Base-by-base conservation (phyloP, 2,797 vertebrate species). In the Peromyscus eremicus region DNA sequence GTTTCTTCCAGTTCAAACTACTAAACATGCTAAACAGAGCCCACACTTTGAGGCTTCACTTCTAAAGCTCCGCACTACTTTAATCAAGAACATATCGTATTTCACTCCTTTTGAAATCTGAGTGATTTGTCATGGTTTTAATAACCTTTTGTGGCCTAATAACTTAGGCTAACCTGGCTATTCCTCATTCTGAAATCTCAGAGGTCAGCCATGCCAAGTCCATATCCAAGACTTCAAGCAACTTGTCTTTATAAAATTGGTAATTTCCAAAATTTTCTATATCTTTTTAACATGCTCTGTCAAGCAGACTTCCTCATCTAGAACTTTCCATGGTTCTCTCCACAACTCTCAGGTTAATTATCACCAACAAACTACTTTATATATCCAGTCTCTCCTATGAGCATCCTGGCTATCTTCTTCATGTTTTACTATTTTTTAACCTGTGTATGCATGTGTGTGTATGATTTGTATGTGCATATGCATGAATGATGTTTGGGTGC, bases 41-140 rank as follows among this genome's bases (percentile, higher is more conserved):
- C n/a, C 17, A 3, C 49, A 6, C 46, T 60, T 60, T 21, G 25
- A 40, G 23, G 46, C 34, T 29, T 37, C 6, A 34, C 8, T 85
- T 73, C 43, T 73, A 55, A 85, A 19, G n/a, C 6, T 29, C 13
- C 32, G 14, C 4, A 21, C 40, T 86, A 29, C 5, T 32, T 91
- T 87, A 75, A 68, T 88, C 40, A 86, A 96, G 37, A 97, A 16
- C 4, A 43, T 29, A 84, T 68, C 2, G 6, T 64, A 75, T 81
- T 94, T 83, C 40, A 70, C 66, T 93, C 29, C 27, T 87, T 89
- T 76, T 89, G 60, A 77, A 92, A 40, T 84, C 40, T 6, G 14
- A 83, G 71, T 13, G 80, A 52, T 71, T 70, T 11, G 21, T 49
- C 75, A 84, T 49, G 23, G 70, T 64, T 95, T 84, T 52, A 34